These are phyloP conservation scores for Setophaga coronata DNA, from an alignment of 2,113 vertebrate genomes.

Conservation along the genomic window DNA sequence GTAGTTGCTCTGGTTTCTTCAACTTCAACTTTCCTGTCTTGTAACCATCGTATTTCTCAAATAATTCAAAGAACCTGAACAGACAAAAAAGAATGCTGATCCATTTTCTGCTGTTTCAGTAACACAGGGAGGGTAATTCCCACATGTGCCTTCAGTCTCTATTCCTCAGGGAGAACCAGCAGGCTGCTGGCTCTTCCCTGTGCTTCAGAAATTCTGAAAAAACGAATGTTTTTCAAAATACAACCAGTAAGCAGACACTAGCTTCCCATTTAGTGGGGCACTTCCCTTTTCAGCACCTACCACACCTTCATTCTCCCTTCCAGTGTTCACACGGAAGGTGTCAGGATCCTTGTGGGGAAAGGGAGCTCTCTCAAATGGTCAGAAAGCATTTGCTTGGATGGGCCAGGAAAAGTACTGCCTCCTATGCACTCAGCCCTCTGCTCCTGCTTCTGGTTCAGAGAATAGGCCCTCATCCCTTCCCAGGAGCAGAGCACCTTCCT, in stretches of 20 bases:
- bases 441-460: not conserved
- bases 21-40: constrained; percentile 97
- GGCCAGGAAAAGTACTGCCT: not conserved
- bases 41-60: constrained; percentile 95
- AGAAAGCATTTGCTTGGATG: not conserved
- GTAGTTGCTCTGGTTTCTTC: constrained; percentile 95
- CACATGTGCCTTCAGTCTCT: not conserved
- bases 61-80: constrained; percentile 92
- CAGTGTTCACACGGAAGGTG: not conserved
- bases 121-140: not conserved
- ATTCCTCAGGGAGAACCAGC: not conserved
- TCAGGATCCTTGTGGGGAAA: not conserved
- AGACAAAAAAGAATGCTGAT: constrained; percentile 5
- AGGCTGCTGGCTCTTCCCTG: not conserved
- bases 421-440: not conserved
- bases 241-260: not conserved
- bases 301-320: not conserved
- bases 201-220: not conserved
- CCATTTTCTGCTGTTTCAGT: not conserved
- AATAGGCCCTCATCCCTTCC: not conserved
- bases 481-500: not conserved
- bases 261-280: not conserved
- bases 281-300: not conserved
- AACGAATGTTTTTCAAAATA: not conserved
- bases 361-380: not conserved